Percentiles rank a stretch among this genome's conserved stretches.
Conservation (phyloP, 1,140 invertebrate species). For the Drosophila asahinai region DNA sequence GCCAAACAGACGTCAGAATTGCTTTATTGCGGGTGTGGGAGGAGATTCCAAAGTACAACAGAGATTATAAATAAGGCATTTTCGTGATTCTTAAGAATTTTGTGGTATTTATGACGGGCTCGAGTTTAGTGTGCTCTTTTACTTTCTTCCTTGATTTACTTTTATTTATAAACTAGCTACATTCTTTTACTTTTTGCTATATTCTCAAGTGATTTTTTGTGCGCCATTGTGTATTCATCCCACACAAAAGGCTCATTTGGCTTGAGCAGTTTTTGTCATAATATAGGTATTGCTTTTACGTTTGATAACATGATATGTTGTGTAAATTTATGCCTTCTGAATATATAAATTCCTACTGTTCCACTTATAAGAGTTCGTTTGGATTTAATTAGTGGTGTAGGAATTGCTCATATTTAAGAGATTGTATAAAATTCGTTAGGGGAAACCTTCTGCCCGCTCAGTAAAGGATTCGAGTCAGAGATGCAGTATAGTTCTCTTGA, state of each 20-base stretch:
- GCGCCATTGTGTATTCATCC: not conserved
- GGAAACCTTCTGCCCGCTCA: not conserved
- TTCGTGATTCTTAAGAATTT: not conserved
- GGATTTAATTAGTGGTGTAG: not conserved
- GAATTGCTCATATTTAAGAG: not conserved
- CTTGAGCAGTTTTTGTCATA: not conserved
- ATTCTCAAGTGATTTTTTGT: not conserved
- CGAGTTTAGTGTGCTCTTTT: not conserved
- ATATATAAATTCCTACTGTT: too few relatives aligned
- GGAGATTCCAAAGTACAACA: conserved; percentile 13
- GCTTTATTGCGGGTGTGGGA: conserved; percentile 47
- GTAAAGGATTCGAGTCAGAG: not conserved
- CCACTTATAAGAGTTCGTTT: not conserved
- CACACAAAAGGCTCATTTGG: not conserved
- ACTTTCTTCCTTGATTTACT: not conserved
- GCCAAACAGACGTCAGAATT: conserved; percentile 38
- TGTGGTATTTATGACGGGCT: not conserved
- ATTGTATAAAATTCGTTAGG: not conserved
- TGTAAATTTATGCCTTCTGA: not conserved
- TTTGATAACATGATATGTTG: too few relatives aligned
- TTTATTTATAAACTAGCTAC: not conserved
- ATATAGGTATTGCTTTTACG: too few relatives aligned
- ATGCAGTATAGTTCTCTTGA: not conserved
- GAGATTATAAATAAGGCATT: not conserved
- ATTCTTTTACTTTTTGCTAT: not conserved